A percentile compares a stretch with the other conserved stretches of the same genome.
Evolutionary conservation across 2,113 vertebrate genomes (phyloP).

Genomic region (Alouatta palliata): DNA sequence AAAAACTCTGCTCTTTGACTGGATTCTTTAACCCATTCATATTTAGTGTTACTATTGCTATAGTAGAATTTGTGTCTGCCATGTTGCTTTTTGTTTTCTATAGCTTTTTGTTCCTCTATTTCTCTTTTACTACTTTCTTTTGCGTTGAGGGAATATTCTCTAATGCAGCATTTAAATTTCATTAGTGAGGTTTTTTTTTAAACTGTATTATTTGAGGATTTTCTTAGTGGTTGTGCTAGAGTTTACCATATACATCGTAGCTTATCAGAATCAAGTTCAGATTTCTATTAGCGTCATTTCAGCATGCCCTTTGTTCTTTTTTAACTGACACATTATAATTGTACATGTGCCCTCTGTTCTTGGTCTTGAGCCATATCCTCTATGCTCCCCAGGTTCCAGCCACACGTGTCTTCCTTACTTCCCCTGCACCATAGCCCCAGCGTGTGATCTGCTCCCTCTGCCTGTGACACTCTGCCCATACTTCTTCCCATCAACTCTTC

Average conservation of each 20-base stretch:
- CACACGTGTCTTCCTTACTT: not conserved
- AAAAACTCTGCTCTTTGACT: constrained; percentile 37
- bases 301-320: not conserved
- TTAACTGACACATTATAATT: not conserved
- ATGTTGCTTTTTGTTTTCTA: constrained; percentile 15
- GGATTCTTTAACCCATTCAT: constrained; percentile 6
- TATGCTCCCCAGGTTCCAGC: not conserved
- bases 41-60: constrained; percentile 14
- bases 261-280: not conserved
- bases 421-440: too few species aligned
- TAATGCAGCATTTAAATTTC: not conserved
- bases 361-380: not conserved
- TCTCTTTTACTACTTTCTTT: not conserved
- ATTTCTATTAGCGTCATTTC: not conserved
- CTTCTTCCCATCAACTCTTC: not conserved
- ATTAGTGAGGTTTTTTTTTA: not conserved
- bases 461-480: not conserved
- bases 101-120: not conserved
- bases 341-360: not conserved
- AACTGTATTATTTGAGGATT: not conserved
- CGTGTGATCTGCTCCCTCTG: not conserved
- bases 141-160: not conserved
- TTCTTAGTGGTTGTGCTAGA: not conserved
- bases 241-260: not conserved
- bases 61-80: not conserved